These are phyloP conservation scores for Stomatorhinus walkeri DNA, from an alignment of 2,797 vertebrate species.

Conservation along the genomic window DNA sequence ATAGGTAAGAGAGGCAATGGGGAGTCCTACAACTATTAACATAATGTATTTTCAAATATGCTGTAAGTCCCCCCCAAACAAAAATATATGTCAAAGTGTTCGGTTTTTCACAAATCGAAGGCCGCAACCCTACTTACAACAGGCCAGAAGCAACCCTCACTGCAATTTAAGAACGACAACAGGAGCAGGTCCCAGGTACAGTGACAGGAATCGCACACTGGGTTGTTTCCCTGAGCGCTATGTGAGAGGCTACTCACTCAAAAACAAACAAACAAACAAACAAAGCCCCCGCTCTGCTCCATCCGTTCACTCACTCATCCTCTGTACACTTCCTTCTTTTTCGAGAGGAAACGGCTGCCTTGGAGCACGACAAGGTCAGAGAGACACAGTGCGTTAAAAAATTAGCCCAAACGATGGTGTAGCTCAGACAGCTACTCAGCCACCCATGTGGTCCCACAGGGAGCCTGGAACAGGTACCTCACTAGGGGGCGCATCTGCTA, in stretches of 20 bases:
- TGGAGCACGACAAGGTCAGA: not conserved
- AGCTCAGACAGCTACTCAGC: not conserved
- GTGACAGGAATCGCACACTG: not conserved
- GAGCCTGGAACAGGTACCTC: not conserved
- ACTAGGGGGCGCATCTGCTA: constrained; percentile 13
- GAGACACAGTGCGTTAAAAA: not conserved
- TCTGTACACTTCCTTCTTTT: not conserved
- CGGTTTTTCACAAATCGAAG: not conserved
- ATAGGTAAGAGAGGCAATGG: not conserved
- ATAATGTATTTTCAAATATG: not conserved
- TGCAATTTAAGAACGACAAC: not conserved
- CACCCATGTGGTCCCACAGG: not conserved
- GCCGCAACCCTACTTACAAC: not conserved
- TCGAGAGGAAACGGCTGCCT: not conserved
- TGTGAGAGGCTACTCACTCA: not conserved
- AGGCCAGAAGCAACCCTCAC: not conserved
- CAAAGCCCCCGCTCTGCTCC: not conserved
- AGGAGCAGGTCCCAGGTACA: not conserved
- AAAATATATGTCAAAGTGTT: not conserved
- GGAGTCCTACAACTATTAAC: not conserved
- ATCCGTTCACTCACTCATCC: not conserved
- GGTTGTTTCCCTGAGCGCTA: not conserved
- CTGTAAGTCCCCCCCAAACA: not conserved
- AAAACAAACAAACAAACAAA: not conserved
- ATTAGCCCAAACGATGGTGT: not conserved